Evolutionary conservation across 1,140 invertebrate species (phyloP).

Genomic region (Hylaeus volcanicus): DNA sequence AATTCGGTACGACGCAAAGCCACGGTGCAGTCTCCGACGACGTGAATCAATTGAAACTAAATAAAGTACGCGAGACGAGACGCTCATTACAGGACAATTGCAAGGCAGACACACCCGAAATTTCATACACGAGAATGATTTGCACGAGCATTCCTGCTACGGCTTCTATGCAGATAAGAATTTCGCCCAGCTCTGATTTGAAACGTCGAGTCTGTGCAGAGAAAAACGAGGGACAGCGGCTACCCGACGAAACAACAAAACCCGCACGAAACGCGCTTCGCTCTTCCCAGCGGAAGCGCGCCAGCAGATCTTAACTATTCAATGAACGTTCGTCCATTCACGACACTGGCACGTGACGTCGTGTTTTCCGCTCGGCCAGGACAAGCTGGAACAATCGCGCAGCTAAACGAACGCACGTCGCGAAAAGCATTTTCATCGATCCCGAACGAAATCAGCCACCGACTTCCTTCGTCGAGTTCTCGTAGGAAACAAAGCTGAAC

Average conservation of each 20-base stretch:
- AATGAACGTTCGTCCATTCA: conserved; percentile 62
- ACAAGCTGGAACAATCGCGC: conserved; percentile 29
- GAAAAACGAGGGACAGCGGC: conserved; percentile 16
- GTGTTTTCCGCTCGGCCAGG: conserved; percentile 31
- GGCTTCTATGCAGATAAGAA: too few species aligned
- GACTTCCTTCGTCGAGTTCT: conserved; percentile 5
- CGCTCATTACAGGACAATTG: not conserved
- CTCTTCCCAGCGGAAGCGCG: conserved; percentile 44
- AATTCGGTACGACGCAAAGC: conserved; percentile 17
- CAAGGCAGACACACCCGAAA: not conserved
- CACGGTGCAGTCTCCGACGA: conserved; percentile 15
- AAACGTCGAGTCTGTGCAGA: not conserved
- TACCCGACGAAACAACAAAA: conserved; percentile 49
- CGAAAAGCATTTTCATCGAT: conserved; percentile 11
- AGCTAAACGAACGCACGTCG: not conserved
- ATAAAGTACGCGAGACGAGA: not conserved
- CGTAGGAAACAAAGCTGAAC: conserved; percentile 34
- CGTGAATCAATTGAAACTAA: conserved; percentile 21
- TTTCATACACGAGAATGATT: not conserved
- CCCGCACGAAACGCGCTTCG: conserved; percentile 21
- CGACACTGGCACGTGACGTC: conserved; percentile 44
- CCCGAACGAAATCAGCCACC: not conserved
- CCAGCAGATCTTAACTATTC: conserved; percentile 63
- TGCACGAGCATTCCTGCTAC: not conserved
- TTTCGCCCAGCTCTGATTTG: not conserved